A percentile compares a stretch with the other conserved stretches of the same genome.
phyloP scores from a whole-genome alignment of 2,797 vertebrate species.

The Cygnus olor region DNA sequence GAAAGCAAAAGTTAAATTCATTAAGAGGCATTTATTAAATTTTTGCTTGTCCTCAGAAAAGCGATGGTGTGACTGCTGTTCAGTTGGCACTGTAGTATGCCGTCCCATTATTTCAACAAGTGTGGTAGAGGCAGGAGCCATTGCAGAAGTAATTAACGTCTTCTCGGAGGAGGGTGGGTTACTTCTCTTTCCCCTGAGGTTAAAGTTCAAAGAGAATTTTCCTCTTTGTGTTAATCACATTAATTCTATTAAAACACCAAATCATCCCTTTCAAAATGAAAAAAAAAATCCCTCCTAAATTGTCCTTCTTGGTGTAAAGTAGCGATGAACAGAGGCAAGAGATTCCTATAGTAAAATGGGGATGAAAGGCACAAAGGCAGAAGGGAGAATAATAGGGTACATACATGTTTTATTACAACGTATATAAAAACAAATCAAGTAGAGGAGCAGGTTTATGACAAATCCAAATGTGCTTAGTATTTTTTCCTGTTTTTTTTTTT shows the following conservation, averaged over 20 bases:
- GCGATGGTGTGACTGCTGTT: slow-evolving; percentile 19
- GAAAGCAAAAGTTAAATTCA: slow-evolving; percentile 28
- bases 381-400: not conserved
- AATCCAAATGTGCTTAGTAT: slow-evolving; percentile 28
- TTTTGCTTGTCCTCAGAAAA: not conserved
- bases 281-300: not conserved
- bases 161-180: slow-evolving; percentile 20
- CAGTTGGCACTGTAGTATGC: slow-evolving; percentile 3
- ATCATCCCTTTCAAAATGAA: not conserved
- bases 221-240: not conserved
- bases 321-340: not conserved
- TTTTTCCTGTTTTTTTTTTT: not conserved
- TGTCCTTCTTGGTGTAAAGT: not conserved
- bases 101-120: slow-evolving; percentile 37
- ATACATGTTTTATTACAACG: not conserved
- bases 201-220: slow-evolving; percentile 40
- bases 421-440: not conserved
- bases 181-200: not conserved
- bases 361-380: not conserved
- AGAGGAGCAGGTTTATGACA: slow-evolving; percentile 1
- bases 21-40: slow-evolving; percentile 35
- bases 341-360: not conserved
- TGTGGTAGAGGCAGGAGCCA: not conserved
- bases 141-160: not conserved
- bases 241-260: slow-evolving; percentile 29